Evolutionary conservation across 2,113 vertebrate species (phyloP).

Genomic region (Puntigrus tetrazona): DNA sequence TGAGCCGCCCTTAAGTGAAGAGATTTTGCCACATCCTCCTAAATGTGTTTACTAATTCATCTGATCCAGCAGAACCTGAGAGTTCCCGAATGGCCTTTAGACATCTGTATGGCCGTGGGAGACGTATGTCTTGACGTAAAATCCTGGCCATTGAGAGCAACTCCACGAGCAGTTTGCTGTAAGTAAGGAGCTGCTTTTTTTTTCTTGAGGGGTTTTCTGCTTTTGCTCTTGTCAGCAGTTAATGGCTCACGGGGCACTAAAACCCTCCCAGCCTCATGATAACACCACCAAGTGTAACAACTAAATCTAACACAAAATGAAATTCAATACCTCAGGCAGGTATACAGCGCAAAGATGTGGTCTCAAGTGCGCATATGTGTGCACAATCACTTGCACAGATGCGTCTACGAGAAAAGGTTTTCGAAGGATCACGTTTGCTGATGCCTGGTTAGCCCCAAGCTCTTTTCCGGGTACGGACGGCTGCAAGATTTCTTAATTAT

Average conservation of each 20-base stretch:
- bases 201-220: not conserved
- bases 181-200: constrained; percentile 21
- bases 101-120: constrained; percentile 21
- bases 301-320: constrained; percentile 35
- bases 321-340: constrained; percentile 33
- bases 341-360: not conserved
- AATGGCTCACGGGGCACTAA: constrained; percentile 34
- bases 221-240: constrained; percentile 47
- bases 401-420: constrained; percentile 17
- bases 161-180: not conserved
- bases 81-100: not conserved
- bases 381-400: constrained; percentile 1
- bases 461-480: not conserved
- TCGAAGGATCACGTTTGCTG: not conserved
- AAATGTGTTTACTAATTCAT: constrained; percentile 35
- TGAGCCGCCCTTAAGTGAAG: not conserved
- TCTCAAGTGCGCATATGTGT: constrained; percentile 1
- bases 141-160: not conserved
- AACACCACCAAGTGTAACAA: constrained; percentile 41
- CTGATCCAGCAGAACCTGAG: not conserved
- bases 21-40: not conserved
- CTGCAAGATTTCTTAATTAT: constrained; percentile 48
- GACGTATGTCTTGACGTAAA: not conserved
- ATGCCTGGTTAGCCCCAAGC: constrained; percentile 29
- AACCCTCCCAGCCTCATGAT: constrained; percentile 25